Conservation (phyloP, 1,140 invertebrate species). For the Meloidogyne floridensis region DNA sequence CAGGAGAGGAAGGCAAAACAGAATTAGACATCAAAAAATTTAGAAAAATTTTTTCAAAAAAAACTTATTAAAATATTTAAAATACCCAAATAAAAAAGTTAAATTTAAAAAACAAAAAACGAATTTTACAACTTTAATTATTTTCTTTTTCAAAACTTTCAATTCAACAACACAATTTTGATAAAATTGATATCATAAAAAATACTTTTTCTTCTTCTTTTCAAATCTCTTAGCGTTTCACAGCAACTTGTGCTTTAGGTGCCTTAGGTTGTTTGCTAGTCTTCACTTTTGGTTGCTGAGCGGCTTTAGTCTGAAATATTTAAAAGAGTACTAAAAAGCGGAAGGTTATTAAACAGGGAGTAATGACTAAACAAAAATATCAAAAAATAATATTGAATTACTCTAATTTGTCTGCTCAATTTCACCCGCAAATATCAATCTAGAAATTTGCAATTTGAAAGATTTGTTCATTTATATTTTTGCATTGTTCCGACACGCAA, state of each 20-base stretch:
- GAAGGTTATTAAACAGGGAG: too few relatives aligned
- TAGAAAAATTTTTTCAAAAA: neutral
- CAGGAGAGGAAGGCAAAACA: neutral
- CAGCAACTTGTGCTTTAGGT: slow-evolving; percentile 56
- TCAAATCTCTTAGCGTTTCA: slow-evolving; percentile 55
- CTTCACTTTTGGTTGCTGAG: slow-evolving; percentile 44
- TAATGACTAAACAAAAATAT: neutral
- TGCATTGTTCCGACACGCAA: slow-evolving; percentile 20
- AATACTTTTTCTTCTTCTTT: neutral
- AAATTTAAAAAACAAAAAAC: neutral
- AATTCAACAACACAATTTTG: neutral
- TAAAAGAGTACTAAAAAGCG: neutral
- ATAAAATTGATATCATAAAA: neutral
- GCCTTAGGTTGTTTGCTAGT: slow-evolving; percentile 51
- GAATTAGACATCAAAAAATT: neutral
- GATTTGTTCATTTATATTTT: neutral
- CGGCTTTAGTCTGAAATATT: slow-evolving; percentile 59
- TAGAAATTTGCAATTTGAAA: neutral
- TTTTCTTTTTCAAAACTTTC: neutral
- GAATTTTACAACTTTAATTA: slow-evolving; percentile 4
- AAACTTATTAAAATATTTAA: slow-evolving; percentile 9
- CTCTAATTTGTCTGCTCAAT: neutral
- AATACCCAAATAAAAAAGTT: neutral
- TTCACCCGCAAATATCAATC: neutral
- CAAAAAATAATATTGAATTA: slow-evolving; percentile 15